Evolutionary conservation across 2,888 invertebrate genomes (phyloP), one percentile per base, ranked within the genome.

Genomic region (Calliopum simillimum): DNA sequence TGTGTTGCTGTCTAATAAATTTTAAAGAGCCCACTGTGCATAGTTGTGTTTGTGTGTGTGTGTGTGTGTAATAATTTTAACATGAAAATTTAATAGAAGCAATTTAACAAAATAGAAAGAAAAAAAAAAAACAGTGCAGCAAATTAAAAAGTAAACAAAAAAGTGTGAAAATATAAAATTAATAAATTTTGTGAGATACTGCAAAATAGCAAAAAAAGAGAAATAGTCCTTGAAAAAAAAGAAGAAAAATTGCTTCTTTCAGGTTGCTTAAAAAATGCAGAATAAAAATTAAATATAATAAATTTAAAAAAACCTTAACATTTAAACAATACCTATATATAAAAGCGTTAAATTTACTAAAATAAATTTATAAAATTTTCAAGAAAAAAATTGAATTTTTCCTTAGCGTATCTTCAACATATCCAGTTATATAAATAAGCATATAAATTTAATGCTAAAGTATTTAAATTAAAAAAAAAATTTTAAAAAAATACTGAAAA

Each of bases 141-240:
- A 63, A 63, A 46, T 44, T 46, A 4, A 49, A 23, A 4, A 47
- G 21, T 16, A 23, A 41, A 61, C n/a, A 62, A 62, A 14, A 33
- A 62, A 47, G n/a, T 41, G 11, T 8, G 5, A 5, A 41, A 5
- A n/a, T 47, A 23, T 23, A 62, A 43, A 43, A 25, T 33, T 13
- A 25, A 16, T 21, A 62, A 49, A n/a, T 62, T n/a, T 14, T 16
- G 47, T 13, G n/a, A 43, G 13, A 25, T 23, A 21, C 23, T 47
- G 23, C 23, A 5, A 25, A 62, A 16, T 33, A 33, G 1, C 33
- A 33, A 33, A 33, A 33, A 33, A 8, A 33, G 6, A 33, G 8
- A 33, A 8, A 4, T 5, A 33, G 33, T 33, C 33, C 33, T 33
- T 33, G 33, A 8, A 33, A 33, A n/a, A 33, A 41, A n/a, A 4